Base-by-base conservation (phyloP, 2,888 invertebrate species). In the Kuschelorhynchus macadamiae region DNA sequence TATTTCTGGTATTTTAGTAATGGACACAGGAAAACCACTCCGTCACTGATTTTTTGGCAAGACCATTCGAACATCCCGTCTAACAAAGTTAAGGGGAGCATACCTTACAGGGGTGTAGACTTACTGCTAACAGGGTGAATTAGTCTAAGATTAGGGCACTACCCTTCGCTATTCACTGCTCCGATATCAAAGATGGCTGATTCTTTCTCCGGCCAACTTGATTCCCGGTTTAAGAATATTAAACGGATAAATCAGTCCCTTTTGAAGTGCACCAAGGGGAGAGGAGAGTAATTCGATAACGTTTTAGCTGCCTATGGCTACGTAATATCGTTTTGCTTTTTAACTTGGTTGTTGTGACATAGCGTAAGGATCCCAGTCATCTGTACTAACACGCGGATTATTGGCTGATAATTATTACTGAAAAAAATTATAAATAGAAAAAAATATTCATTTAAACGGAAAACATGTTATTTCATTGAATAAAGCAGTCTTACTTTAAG, bases 101-200 rank as follows among this genome's bases (percentile, higher is more conserved):
- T 57, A 52, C 52, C 57, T 63, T 59, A 57, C 57, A 75, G 75
- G 78, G 78, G 79, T 79, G 78, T 79, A 79, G 77, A 72, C 77
- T 79, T 78, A 75, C 77, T 75, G 75, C 72, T 67, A 67, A 79
- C 78, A 79, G 79, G 79, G 78, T 78, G 78, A 79, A 79, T 79
- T 79, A 79, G 76, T 77, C 72, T 72, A 77, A 76, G 79, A 78
- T 78, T 78, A 78, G 79, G 77, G 77, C 75, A 75, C 75, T 76
- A 76, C 78, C 78, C 77, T 77, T 75, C 59, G 64, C 69, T 73
- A 75, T 78, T 76, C 74, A 74, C 66, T 73, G 74, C 69, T 73
- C 73, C 75, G 75, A 75, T 77, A 78, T 77, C 78, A 77, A 79
- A 79, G 78, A 78, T 79, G 79, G 79, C 79, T 78, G 79, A 78